Percentiles rank a stretch among this genome's conserved stretches.
Conservation (phyloP, 1,140 invertebrate species). For the Ptiloglossa arizonensis region DNA sequence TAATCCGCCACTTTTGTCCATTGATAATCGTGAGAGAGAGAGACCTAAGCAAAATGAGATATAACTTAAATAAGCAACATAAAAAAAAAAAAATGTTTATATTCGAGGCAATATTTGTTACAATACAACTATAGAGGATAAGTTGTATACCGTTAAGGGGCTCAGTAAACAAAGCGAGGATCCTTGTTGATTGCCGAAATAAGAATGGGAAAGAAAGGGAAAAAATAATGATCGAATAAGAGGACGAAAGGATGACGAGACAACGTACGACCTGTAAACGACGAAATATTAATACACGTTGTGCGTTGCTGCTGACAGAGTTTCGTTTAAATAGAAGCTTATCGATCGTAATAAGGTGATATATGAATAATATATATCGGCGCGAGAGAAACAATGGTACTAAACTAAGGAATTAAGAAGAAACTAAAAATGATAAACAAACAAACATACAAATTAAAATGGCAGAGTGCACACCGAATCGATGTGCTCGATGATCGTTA, state of each 20-base stretch:
- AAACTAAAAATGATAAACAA: neutral
- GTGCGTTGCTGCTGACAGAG: conserved; percentile 8
- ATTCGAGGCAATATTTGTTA: conserved; percentile 82
- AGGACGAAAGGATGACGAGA: neutral
- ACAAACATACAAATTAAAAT: neutral
- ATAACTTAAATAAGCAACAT: conserved; percentile 58
- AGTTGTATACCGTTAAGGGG: conserved; percentile 66
- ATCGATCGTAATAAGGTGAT: conserved; percentile 41
- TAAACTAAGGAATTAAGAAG: conserved; percentile 48
- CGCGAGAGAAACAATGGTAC: conserved; percentile 49
- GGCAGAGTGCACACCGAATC: neutral
- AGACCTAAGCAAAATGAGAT: conserved; percentile 47
- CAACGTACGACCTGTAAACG: neutral
- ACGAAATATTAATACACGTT: conserved; percentile 14
- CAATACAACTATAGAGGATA: conserved; percentile 73
- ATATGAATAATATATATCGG: conserved; percentile 22
- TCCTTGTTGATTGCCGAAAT: conserved; percentile 20
- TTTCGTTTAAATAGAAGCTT: conserved; percentile 24
- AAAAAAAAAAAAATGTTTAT: conserved; percentile 73
- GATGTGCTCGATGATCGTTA: conserved; percentile 40
- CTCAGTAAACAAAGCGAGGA: conserved; percentile 38
- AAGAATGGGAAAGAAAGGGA: neutral
- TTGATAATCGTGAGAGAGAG: conserved; percentile 49
- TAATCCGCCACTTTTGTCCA: conserved; percentile 67
- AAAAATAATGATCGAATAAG: neutral